A percentile compares a stretch with the other conserved stretches of the same genome.
phyloP scores from a whole-genome alignment of 2,797 vertebrate genomes.

The Girardinus metallicus region DNA sequence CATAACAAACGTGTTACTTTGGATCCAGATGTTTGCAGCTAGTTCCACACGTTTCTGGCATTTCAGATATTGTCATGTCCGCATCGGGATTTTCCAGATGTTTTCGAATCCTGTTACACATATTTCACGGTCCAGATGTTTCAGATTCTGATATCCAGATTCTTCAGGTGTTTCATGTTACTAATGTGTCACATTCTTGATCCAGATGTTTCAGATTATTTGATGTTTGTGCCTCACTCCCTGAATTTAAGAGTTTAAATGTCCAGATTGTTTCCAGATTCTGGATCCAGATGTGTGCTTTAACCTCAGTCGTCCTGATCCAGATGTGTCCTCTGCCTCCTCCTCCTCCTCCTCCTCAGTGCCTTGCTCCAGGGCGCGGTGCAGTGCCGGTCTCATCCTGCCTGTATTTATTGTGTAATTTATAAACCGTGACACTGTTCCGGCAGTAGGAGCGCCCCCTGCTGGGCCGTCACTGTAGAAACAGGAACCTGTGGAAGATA shows the following conservation, averaged over 20 bases:
- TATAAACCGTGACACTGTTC: conserved; percentile 1
- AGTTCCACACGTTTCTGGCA: too few relatives aligned
- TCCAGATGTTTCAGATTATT: background rate
- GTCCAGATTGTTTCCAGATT: background rate
- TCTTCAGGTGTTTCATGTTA: background rate
- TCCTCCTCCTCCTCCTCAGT: background rate
- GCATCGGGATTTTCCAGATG: background rate
- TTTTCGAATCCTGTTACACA: background rate
- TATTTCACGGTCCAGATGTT: background rate
- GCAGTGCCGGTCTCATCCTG: background rate
- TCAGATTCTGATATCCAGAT: background rate
- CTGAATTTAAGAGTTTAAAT: background rate
- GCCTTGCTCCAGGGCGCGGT: conserved; percentile 1
- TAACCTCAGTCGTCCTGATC: background rate
- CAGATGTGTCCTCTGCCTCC: background rate
- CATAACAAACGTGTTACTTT: background rate
- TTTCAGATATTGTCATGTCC: too few relatives aligned
- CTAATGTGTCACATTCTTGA: background rate
- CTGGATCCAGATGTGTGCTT: background rate
- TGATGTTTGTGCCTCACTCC: background rate
- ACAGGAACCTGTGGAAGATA: conserved; percentile 2
- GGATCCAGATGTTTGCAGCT: background rate
- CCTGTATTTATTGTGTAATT: conserved; percentile 14
- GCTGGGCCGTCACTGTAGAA: background rate
- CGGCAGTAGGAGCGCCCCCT: background rate